Evolutionary conservation across 2,888 invertebrate species (phyloP).

Genomic region (Temnothorax rugatulus): DNA sequence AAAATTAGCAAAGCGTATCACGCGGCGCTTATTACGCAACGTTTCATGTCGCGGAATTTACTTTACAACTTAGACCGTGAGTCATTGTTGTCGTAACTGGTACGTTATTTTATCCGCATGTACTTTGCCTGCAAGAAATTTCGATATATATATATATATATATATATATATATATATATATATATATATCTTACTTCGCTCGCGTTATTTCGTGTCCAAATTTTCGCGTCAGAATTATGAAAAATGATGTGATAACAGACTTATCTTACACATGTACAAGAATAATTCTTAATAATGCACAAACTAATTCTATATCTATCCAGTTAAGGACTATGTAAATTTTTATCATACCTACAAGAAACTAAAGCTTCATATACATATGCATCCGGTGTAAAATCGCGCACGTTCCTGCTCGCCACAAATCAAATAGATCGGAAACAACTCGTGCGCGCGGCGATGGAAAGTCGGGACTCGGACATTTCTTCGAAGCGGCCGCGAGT

Average conservation of each 20-base stretch:
- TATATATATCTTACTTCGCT: not conserved
- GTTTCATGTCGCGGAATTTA: conserved; percentile 29
- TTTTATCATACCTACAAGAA: not conserved
- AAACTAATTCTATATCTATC: not conserved
- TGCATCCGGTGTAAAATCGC: not conserved
- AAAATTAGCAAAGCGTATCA: conserved; percentile 47
- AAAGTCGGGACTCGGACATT: conserved; percentile 76
- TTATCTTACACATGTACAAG: not conserved
- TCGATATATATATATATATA: not conserved
- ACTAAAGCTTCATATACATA: not conserved
- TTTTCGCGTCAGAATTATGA: conserved; percentile 8
- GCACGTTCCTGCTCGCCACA: not conserved
- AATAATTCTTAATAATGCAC: not conserved
- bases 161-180: not conserved
- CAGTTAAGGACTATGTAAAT: not conserved
- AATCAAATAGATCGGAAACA: conserved; percentile 58
- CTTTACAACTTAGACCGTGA: conserved; percentile 31
- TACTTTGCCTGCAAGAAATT: conserved; percentile 27
- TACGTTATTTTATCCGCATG: conserved; percentile 24
- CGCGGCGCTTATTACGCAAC: conserved; percentile 36
- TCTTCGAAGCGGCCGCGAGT: conserved; percentile 80
- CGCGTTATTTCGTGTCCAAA: not conserved
- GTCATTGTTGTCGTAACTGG: conserved; percentile 16
- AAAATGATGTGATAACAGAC: conserved; percentile 4
- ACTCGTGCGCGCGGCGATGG: conserved; percentile 67